A percentile compares a stretch with the other conserved stretches of the same genome.
These are phyloP conservation scores for Macquaria australasica DNA, from an alignment of 2,113 vertebrate genomes.

Conservation along the genomic window DNA sequence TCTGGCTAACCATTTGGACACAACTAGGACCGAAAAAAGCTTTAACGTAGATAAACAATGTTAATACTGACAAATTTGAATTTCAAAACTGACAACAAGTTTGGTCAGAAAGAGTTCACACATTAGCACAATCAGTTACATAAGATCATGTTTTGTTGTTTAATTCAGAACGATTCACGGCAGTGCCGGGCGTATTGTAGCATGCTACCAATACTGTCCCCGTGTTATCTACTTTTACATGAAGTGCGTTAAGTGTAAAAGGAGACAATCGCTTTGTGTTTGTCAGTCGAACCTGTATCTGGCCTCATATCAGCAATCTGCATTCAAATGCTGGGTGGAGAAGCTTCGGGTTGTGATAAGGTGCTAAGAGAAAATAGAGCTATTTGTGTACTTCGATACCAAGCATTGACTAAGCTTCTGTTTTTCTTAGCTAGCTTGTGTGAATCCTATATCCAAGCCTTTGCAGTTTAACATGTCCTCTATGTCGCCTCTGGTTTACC, in stretches of 20 bases:
- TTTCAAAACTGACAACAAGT: conserved; percentile 90
- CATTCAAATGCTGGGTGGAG: conserved; percentile 72
- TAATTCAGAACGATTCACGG: conserved; percentile 87
- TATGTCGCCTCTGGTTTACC: conserved; percentile 68
- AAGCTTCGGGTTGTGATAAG: conserved; percentile 62
- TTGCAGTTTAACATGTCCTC: conserved; percentile 75
- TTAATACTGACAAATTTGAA: conserved; percentile 89
- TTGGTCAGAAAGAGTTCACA: conserved; percentile 92
- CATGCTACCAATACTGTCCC: conserved; percentile 79
- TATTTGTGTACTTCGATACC: conserved; percentile 62
- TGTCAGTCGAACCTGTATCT: conserved; percentile 66
- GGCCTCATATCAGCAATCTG: conserved; percentile 77
- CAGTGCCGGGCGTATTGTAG: conserved; percentile 85
- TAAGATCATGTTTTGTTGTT: conserved; percentile 86
- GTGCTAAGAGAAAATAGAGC: conserved; percentile 46
- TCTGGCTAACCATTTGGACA: conserved; percentile 89
- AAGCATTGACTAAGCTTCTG: conserved; percentile 62
- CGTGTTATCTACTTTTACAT: conserved; percentile 75
- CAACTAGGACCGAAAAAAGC: conserved; percentile 91
- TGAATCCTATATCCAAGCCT: conserved; percentile 67
- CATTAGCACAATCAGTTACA: conserved; percentile 93
- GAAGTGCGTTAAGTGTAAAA: conserved; percentile 77
- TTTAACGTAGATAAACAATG: conserved; percentile 90
- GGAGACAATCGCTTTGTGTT: conserved; percentile 65
- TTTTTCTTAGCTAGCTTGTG: conserved; percentile 45